phyloP scores from a whole-genome alignment of 2,113 vertebrate species.

The Melanostigma gelatinosum region DNA sequence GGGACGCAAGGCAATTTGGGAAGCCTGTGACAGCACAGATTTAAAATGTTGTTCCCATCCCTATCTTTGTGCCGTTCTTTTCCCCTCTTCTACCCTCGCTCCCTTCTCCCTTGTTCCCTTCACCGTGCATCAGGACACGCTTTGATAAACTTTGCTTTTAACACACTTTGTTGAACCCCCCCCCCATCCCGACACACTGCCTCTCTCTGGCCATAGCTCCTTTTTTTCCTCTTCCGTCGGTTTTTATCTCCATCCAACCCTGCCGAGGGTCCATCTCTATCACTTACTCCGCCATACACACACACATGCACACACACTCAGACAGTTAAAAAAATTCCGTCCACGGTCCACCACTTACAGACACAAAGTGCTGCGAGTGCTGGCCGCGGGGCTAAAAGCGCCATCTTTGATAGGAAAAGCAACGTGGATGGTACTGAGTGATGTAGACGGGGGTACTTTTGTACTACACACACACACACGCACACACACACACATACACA shows the following conservation, averaged over 20 bases:
- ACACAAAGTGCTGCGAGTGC: slow-evolving; percentile 42
- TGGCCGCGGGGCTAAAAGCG: slow-evolving; percentile 60
- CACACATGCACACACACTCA: neutral
- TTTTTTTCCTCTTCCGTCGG: neutral
- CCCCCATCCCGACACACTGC: neutral
- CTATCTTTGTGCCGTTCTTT: slow-evolving; percentile 5
- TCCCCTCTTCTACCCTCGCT: neutral
- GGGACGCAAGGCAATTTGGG: slow-evolving; percentile 36
- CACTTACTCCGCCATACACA: slow-evolving; percentile 8
- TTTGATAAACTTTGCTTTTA: slow-evolving; percentile 62
- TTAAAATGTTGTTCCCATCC: slow-evolving; percentile 28
- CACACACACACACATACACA: neutral
- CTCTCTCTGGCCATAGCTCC: slow-evolving; percentile 3
- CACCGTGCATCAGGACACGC: slow-evolving; percentile 13
- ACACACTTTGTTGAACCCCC: slow-evolving; percentile 24
- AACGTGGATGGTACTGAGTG: slow-evolving; percentile 42
- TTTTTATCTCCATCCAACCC: slow-evolving; percentile 20
- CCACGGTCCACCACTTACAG: slow-evolving; percentile 49
- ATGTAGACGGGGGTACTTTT: slow-evolving; percentile 18
- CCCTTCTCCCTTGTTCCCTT: neutral
- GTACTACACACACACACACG: neutral
- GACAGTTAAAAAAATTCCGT: slow-evolving; percentile 15
- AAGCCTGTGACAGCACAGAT: slow-evolving; percentile 43
- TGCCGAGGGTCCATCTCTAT: slow-evolving; percentile 24
- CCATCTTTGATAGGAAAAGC: slow-evolving; percentile 49